phyloP scores from a whole-genome alignment of 2,797 vertebrate genomes.

The Peromyscus aztecus region DNA sequence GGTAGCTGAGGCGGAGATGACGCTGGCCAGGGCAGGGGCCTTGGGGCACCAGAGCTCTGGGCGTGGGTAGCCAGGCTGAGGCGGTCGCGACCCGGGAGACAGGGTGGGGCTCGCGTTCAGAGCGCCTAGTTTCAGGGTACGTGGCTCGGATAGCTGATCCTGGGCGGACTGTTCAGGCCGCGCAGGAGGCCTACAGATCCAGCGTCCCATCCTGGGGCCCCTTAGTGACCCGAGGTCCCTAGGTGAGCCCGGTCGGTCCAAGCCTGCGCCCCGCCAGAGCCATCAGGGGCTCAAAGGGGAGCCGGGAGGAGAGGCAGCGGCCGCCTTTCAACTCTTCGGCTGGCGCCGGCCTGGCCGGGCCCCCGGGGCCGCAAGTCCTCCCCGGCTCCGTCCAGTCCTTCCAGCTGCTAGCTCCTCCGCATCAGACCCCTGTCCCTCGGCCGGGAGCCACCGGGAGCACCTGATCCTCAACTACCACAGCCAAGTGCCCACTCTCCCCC shows the following conservation, averaged over 20 bases:
- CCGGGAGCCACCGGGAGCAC: not conserved
- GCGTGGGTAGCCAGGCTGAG: not conserved
- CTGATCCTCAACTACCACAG: not conserved
- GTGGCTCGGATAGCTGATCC: conserved; percentile 64
- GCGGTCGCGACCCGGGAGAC: not conserved
- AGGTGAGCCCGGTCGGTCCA: not conserved
- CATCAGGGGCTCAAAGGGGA: conserved; percentile 91
- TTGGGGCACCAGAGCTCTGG: not conserved
- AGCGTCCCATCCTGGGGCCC: conserved; percentile 88
- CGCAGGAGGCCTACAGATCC: conserved; percentile 83
- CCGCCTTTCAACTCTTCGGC: conserved; percentile 87
- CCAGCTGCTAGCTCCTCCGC: not conserved
- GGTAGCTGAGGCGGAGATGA: not conserved
- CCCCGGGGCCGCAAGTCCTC: conserved; percentile 85
- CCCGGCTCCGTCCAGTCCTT: conserved; percentile 77
- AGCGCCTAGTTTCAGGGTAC: conserved; percentile 74
- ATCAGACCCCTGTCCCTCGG: not conserved
- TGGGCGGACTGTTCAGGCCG: conserved; percentile 85
- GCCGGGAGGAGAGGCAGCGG: conserved; percentile 88
- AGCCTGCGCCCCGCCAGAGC: conserved; percentile 84
- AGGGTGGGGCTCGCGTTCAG: conserved; percentile 63
- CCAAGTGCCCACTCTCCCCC: not conserved
- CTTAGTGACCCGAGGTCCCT: not conserved
- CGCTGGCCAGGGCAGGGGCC: not conserved
- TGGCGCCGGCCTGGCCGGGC: conserved; percentile 90